A percentile compares a stretch with the other conserved stretches of the same genome.
Evolutionary conservation across 2,888 invertebrate species (phyloP).

Genomic region (Spodoptera exigua): DNA sequence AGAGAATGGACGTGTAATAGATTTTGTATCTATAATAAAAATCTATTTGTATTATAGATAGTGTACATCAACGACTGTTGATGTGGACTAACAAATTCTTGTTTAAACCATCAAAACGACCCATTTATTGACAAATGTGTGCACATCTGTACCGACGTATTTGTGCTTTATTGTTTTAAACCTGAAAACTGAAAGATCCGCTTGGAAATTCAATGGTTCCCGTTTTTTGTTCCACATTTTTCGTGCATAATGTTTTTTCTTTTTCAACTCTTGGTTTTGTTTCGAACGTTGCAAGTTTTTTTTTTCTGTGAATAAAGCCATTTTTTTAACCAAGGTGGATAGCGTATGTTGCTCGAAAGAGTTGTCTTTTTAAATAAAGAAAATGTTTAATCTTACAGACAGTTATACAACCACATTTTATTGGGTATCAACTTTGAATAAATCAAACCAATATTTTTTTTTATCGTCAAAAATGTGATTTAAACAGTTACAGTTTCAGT

Average conservation of each 20-base stretch:
- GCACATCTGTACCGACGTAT: conserved; percentile 28
- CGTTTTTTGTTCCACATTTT: conserved; percentile 38
- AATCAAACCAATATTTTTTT: no score
- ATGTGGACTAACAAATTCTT: conserved; percentile 41
- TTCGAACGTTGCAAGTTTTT: conserved; percentile 9
- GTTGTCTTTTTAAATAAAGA: no score
- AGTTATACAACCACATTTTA: no score
- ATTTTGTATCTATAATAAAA: not conserved
- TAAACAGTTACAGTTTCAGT: no score
- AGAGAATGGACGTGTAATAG: no score
- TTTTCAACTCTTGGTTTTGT: conserved; percentile 18
- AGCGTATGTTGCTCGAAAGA: no score
- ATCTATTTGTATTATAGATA: conserved; percentile 11
- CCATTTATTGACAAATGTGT: conserved; percentile 45
- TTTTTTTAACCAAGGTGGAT: no score
- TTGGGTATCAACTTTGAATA: no score
- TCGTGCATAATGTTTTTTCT: conserved; percentile 28
- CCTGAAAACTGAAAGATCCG: conserved; percentile 37
- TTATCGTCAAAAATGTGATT: no score
- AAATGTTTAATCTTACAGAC: no score
- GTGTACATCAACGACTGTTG: conserved; percentile 27
- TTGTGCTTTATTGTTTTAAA: conserved; percentile 40
- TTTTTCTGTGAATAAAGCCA: not conserved
- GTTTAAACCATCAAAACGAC: conserved; percentile 36
- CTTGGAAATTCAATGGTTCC: conserved; percentile 36